Evolutionary conservation across 2,113 vertebrate species (phyloP), one percentile per base, ranked within the genome.

Genomic region (Campylorhamphus procurvoides): DNA sequence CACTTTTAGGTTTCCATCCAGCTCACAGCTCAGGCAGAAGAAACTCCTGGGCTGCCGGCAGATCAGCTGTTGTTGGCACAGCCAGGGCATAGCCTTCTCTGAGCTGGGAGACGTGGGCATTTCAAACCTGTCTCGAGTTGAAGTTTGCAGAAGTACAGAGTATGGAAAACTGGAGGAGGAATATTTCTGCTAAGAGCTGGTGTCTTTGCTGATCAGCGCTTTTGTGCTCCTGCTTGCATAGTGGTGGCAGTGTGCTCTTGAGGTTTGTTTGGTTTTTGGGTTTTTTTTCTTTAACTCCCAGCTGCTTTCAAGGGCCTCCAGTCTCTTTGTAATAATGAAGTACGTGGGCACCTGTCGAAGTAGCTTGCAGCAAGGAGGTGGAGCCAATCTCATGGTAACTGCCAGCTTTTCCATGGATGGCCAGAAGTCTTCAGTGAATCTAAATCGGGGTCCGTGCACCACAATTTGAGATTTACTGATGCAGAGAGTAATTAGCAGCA

Each of bases 231-330:
- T 0, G 1, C 59, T 84, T 87, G 69, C 53, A 7, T 35, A 59
- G 64, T 12, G 4, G 19, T 69, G 50, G 82, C 85, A 84, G 55
- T 1, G 0, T 47, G 44, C 47, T 83, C 40, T 74, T 84, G 69
- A 6, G 8, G 73, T 87, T 73, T 58, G 27, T 77, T 82, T 71
- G n/a, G 50, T 12, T 64, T 79, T 47, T 75, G 16, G 4, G 1
- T 13, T 27, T 27, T 39, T 27, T 39, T 50, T 73, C 74, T 82
- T 73, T 50, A 83, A 86, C 76, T 94, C 79, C 55, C 88, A 88
- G 90, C 85, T 96, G 94, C 94, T 94, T 93, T 87, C 83, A 86
- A 55, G 88, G 72, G 63, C 92, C 72, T 86, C 37, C 59, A 78
- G 55, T 83, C 44, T 71, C 76, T 94, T 93, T 5, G 6, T 96